phyloP scores from a whole-genome alignment of 2,113 vertebrate genomes.

The Trinectes maculatus region DNA sequence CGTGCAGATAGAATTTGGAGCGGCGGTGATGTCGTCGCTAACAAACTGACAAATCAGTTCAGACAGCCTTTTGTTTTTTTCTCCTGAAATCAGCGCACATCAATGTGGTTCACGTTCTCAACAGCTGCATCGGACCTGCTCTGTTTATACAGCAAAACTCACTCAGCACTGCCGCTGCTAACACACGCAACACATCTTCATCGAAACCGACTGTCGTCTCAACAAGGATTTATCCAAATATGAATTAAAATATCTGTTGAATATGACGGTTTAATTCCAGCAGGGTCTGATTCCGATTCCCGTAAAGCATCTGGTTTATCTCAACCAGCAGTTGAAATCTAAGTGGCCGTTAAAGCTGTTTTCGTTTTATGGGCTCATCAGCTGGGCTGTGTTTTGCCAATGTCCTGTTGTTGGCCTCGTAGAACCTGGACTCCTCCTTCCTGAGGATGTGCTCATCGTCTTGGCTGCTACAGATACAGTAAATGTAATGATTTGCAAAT shows the following conservation, averaged over 20 bases:
- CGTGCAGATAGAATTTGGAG: conserved; percentile 24
- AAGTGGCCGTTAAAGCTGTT: conserved; percentile 56
- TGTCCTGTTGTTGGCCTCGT: conserved; percentile 28
- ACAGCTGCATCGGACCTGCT: conserved; percentile 5
- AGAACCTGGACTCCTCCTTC: conserved; percentile 18
- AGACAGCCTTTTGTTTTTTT: not conserved
- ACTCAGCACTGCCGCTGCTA: no score
- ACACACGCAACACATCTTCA: no score
- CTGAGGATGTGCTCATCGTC: not conserved
- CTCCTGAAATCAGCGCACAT: conserved; percentile 9
- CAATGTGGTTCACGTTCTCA: conserved; percentile 2
- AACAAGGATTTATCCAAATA: conserved; percentile 2
- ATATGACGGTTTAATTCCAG: conserved; percentile 31
- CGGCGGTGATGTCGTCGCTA: not conserved
- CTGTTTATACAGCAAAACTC: conserved; percentile 2
- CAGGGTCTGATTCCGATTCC: conserved; percentile 18
- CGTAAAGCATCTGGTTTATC: conserved; percentile 59
- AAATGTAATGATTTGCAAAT: not conserved
- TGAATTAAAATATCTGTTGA: conserved; percentile 25
- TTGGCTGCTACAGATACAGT: not conserved
- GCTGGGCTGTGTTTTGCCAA: conserved; percentile 19
- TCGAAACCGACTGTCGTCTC: no score
- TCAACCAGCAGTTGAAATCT: conserved; percentile 38
- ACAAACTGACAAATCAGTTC: conserved; percentile 12
- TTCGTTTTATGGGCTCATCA: conserved; percentile 47